Percentiles rank a stretch among this genome's conserved stretches.
Evolutionary conservation across 2,797 vertebrate species (phyloP).

Genomic region (Melanotaenia boesemani): DNA sequence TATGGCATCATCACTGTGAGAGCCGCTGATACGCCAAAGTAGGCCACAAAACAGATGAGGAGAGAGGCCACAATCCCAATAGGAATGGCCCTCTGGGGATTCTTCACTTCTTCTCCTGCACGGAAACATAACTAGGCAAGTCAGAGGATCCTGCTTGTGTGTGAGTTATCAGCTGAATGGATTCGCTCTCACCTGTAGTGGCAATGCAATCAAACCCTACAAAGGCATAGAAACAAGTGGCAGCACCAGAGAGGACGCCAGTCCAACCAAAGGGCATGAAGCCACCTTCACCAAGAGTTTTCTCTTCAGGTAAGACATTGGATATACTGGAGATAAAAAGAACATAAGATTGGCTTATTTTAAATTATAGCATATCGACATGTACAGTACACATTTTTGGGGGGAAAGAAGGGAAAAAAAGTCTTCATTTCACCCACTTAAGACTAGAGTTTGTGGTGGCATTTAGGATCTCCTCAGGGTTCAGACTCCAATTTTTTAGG

Average conservation of each 20-base stretch:
- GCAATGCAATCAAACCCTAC: constrained; percentile 98
- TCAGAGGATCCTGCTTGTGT: not conserved
- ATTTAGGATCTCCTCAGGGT: constrained; percentile 82
- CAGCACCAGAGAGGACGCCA: constrained; percentile 94
- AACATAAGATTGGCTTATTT: not conserved
- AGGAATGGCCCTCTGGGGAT: constrained; percentile 97
- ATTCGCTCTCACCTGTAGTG: constrained; percentile 88
- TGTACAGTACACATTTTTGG: not conserved
- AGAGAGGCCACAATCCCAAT: constrained; percentile 95
- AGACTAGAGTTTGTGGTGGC: constrained; percentile 29
- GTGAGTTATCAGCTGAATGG: not conserved
- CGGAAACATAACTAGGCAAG: not conserved
- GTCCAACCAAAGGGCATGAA: constrained; percentile 94
- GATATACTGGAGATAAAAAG: constrained; percentile 74
- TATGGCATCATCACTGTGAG: constrained; percentile 99
- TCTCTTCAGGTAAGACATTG: not conserved
- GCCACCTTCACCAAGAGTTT: constrained; percentile 84
- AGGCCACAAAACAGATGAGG: constrained; percentile 95
- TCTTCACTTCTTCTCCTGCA: constrained; percentile 97
- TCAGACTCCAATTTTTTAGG: constrained; percentile 89
- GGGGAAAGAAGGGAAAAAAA: no score
- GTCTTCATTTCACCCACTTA: constrained; percentile 83
- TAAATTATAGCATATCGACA: not conserved
- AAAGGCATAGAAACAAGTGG: constrained; percentile 98
- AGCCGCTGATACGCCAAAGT: constrained; percentile 94